Base-by-base conservation (phyloP, 1,140 invertebrate genomes). In the Antheraea pernyi region DNA sequence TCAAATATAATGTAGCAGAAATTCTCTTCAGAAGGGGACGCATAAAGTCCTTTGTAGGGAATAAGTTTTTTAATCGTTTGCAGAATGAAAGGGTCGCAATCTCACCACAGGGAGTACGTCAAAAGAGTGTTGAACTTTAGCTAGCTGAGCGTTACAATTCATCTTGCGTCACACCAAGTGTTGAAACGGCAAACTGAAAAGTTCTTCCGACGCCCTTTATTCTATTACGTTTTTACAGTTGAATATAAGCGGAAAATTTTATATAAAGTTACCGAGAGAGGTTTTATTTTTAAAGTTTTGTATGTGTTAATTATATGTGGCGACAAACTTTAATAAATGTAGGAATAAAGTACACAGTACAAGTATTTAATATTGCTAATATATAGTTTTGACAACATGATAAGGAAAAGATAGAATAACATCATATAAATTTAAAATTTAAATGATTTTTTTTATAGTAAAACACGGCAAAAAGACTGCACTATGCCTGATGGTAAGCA, bases 61-160 rank as follows among this genome's bases (percentile, higher is more conserved):
- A 19, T 61, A 61, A 61, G 59, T 61, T 61, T 61, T 61, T 61
- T 61, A 61, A 61, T 61, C 59, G 59, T 16, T 61, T 61, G 19
- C 59, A 61, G 30, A 61, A 61, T 61, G 19, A 61, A 61, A 61
- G 59, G 59, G 59, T 36, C 30, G 59, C 59, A 61, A 61, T 61
- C 59, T 61, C 59, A 61, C 59, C 59, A n/a, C 59, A 22, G 59
- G 59, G 59, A 61, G 59, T 36, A 13, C 46, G 46, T 48, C 46
- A 48, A 48, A 48, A 48, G 46, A 48, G 11, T 48, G 13, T 48
- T 9, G 46, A 48, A 48, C 46, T 48, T 48, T 48, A 48, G 46
- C 46, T 11, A 48, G 46, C 7, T 13, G 46, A 48, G 46, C 13
- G 46, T 48, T 11, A 48, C 46, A 48, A 48, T 48, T 53, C 46